A percentile compares a stretch with the other conserved stretches of the same genome.
Conservation (phyloP, 2,888 invertebrate genomes). For the Cryptus armator region DNA sequence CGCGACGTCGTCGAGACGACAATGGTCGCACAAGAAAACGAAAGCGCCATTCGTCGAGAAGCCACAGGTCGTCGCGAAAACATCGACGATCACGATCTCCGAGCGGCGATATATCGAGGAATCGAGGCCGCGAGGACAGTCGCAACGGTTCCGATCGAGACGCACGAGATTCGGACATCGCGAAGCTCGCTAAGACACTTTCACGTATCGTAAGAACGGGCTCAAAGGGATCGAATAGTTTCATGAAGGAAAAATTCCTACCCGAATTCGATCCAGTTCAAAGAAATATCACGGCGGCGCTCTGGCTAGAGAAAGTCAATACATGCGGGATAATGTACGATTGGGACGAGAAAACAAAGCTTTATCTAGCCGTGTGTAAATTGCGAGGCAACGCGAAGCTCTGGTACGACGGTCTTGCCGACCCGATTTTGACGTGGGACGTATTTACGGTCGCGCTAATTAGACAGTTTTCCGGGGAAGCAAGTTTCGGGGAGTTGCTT, state of each 20-base stretch:
- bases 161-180: conserved; percentile 20
- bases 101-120: background rate
- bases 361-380: conserved; percentile 63
- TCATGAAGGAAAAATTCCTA: conserved; percentile 65
- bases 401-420: conserved; percentile 64
- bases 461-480: conserved; percentile 65
- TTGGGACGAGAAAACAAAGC: conserved; percentile 63
- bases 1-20: background rate
- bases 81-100: background rate
- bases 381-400: conserved; percentile 63
- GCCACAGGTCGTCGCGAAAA: background rate
- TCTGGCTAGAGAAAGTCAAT: conserved; percentile 67
- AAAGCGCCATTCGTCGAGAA: background rate
- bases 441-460: conserved; percentile 58
- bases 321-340: conserved; percentile 52
- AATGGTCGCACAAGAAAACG: too few species aligned
- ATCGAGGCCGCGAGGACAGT: background rate
- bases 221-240: conserved; percentile 48
- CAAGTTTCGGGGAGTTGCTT: conserved; percentile 61
- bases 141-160: background rate
- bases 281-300: conserved; percentile 47
- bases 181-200: conserved; percentile 54
- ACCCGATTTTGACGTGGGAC: conserved; percentile 54
- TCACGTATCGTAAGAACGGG: conserved; percentile 55
- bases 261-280: conserved; percentile 67